These are phyloP conservation scores for Zootermopsis nevadensis DNA, from an alignment of 2,888 invertebrate species.

Conservation along the genomic window DNA sequence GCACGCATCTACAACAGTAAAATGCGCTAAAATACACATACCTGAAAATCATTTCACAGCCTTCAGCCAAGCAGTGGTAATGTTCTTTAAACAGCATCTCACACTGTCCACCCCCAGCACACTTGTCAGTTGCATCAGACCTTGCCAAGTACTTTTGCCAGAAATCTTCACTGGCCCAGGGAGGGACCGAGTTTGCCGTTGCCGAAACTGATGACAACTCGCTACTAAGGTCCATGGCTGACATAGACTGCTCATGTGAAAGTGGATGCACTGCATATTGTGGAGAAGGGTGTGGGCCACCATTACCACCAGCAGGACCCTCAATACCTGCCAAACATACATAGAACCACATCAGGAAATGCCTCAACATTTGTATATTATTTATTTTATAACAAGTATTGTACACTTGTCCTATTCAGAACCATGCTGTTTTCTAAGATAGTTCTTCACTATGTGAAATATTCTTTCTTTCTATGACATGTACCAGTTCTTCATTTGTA, in stretches of 20 bases:
- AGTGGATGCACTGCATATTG: neutral
- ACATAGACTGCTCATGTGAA: conserved; percentile 14
- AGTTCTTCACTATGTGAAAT: no score
- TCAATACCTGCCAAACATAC: conserved; percentile 42
- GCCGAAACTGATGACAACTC: conserved; percentile 41
- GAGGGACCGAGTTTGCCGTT: neutral
- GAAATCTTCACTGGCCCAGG: conserved; percentile 63
- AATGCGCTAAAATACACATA: conserved; percentile 58
- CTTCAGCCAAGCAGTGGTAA: conserved; percentile 85
- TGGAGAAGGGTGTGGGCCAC: neutral
- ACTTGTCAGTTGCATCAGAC: conserved; percentile 61
- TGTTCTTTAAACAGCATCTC: conserved; percentile 81
- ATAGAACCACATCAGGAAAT: neutral
- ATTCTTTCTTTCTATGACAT: no score
- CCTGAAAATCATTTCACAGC: conserved; percentile 80
- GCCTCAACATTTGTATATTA: no score
- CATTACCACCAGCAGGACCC: conserved; percentile 22
- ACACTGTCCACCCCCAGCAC: conserved; percentile 66
- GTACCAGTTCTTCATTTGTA: no score
- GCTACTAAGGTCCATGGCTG: conserved; percentile 61
- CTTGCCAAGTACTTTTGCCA: conserved; percentile 70
- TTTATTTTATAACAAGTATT: no score
- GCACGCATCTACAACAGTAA: neutral
- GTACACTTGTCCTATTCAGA: no score
- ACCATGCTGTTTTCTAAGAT: no score